A percentile compares a stretch with the other conserved stretches of the same genome.
Conservation (phyloP, 2,797 vertebrate species). For the Nannoperca obscura region DNA sequence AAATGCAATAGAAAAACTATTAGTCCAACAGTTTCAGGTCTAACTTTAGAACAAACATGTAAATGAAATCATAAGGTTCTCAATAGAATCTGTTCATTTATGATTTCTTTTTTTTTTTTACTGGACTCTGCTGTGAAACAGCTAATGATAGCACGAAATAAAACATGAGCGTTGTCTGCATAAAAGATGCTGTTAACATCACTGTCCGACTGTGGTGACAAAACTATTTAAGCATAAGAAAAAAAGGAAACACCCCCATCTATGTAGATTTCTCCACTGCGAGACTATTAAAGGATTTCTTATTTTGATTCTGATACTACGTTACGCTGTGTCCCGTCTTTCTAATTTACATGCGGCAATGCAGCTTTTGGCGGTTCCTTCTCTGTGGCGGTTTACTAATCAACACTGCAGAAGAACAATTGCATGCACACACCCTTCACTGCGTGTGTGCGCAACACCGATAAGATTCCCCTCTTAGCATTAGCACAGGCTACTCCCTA, state of each 20-base stretch:
- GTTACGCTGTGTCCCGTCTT: not conserved
- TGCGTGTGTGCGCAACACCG: constrained; percentile 56
- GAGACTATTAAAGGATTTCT: too few relatives aligned
- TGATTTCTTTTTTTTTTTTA: not conserved
- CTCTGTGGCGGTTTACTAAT: constrained; percentile 66
- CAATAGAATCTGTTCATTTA: not conserved
- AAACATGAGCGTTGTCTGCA: not conserved
- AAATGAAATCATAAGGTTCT: not conserved
- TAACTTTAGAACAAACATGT: not conserved
- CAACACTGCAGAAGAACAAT: constrained; percentile 38
- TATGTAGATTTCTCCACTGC: too few relatives aligned
- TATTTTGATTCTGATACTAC: too few relatives aligned
- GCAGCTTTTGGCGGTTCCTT: not conserved
- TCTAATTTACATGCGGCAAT: not conserved
- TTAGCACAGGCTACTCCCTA: constrained; percentile 55
- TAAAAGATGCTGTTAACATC: not conserved
- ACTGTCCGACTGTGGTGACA: not conserved
- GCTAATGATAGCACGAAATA: not conserved
- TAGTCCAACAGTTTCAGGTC: not conserved
- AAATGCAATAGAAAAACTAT: not conserved
- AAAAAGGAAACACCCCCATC: not conserved
- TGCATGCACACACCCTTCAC: constrained; percentile 65
- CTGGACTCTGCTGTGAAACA: not conserved
- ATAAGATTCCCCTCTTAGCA: constrained; percentile 71
- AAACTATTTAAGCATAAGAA: not conserved